These are phyloP conservation scores for Drosophila navojoa DNA, from an alignment of 1,140 invertebrate genomes.

Conservation along the genomic window DNA sequence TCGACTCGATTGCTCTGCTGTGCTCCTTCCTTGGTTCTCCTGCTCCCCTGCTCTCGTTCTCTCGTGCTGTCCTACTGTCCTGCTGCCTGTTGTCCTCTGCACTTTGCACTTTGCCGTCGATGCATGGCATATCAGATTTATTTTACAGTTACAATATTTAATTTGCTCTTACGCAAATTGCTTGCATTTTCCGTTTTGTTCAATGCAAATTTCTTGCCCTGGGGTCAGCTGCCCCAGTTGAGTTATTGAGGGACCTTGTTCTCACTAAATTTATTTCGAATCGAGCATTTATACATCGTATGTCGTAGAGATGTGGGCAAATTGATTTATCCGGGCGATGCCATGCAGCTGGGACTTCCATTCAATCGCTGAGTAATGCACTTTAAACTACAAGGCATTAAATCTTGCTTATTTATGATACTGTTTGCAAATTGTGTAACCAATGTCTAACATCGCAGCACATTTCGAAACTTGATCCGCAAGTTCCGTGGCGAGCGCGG, in stretches of 20 bases:
- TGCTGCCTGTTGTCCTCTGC: slow-evolving; percentile 39
- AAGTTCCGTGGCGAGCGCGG: slow-evolving; percentile 1
- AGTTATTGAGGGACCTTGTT: slow-evolving; percentile 33
- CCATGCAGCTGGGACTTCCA: slow-evolving; percentile 22
- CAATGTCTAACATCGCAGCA: slow-evolving; percentile 9
- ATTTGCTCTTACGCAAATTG: slow-evolving; percentile 75
- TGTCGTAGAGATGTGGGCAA: slow-evolving; percentile 21
- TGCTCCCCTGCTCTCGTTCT: too few species aligned
- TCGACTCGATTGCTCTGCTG: slow-evolving; percentile 34
- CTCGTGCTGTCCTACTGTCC: too few species aligned
- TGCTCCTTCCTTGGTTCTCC: not conserved
- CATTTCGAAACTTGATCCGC: slow-evolving; percentile 14
- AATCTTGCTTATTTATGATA: slow-evolving; percentile 43
- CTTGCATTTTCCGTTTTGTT: slow-evolving; percentile 57
- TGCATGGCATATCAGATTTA: slow-evolving; percentile 65
- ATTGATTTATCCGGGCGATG: slow-evolving; percentile 32
- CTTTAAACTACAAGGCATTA: not conserved
- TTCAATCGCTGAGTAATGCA: not conserved
- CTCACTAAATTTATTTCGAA: slow-evolving; percentile 43
- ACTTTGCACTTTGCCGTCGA: slow-evolving; percentile 49
- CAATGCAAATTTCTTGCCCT: slow-evolving; percentile 47
- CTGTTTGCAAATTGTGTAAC: slow-evolving; percentile 17
- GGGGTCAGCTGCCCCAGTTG: slow-evolving; percentile 5
- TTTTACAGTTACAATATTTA: slow-evolving; percentile 74
- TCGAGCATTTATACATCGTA: slow-evolving; percentile 29